phyloP scores from a whole-genome alignment of 2,888 invertebrate species.

The Oscheius sp. region DNA sequence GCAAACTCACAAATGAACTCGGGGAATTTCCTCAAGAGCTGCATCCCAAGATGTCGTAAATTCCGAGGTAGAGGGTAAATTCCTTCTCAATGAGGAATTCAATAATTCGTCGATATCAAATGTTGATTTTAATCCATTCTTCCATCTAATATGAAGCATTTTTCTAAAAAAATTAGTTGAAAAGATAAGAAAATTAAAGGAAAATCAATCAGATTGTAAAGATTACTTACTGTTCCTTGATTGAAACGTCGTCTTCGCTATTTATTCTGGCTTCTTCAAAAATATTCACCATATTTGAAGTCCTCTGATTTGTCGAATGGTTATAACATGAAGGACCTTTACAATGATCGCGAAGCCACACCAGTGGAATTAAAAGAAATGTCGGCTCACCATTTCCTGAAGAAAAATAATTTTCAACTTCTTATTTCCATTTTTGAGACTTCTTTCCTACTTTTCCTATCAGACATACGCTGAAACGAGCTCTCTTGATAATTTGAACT shows the following conservation, averaged over 20 bases:
- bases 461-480: neutral
- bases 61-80: conserved; percentile 1
- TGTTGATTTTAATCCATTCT: conserved; percentile 52
- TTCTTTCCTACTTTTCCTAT: no score
- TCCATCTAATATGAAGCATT: conserved; percentile 47
- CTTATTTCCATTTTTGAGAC: no score
- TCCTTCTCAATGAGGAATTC: neutral
- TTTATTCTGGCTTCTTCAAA: conserved; percentile 36
- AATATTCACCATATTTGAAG: conserved; percentile 55
- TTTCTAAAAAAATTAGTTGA: neutral
- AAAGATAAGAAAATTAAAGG: neutral
- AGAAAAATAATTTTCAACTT: neutral
- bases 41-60: conserved; percentile 24
- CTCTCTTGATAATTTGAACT: neutral
- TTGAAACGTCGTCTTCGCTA: neutral
- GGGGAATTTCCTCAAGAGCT: conserved; percentile 49
- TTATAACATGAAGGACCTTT: conserved; percentile 54
- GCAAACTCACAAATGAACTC: conserved; percentile 42
- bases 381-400: conserved; percentile 13
- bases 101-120: conserved; percentile 40
- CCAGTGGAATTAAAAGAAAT: conserved; percentile 56
- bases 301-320: conserved; percentile 65
- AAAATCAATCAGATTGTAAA: no score
- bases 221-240: conserved; percentile 32
- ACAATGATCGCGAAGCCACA: conserved; percentile 71